These are phyloP conservation scores for Neoniphon sammara DNA, from an alignment of 2,797 vertebrate genomes.

Conservation along the genomic window DNA sequence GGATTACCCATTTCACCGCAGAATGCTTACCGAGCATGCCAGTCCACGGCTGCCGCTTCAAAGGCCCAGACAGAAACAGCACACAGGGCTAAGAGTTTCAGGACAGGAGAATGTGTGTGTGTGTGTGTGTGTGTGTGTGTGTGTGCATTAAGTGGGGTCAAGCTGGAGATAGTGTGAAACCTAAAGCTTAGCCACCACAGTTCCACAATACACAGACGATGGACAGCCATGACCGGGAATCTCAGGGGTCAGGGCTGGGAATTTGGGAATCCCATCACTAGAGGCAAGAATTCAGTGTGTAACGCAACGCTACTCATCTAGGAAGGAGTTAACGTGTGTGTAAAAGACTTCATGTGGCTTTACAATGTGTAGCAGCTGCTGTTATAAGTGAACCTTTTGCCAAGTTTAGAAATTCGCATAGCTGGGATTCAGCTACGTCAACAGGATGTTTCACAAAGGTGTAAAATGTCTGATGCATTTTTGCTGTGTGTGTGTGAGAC, in stretches of 20 bases:
- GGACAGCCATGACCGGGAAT: slow-evolving; percentile 69
- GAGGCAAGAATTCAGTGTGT: slow-evolving; percentile 64
- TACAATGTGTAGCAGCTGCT: slow-evolving; percentile 71
- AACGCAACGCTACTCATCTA: slow-evolving; percentile 42
- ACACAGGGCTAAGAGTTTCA: slow-evolving; percentile 33
- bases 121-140: background rate
- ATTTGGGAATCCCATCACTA: slow-evolving; percentile 69
- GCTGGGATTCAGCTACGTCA: slow-evolving; percentile 54
- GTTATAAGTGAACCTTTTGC: slow-evolving; percentile 59
- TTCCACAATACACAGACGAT: slow-evolving; percentile 56
- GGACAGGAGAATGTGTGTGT: slow-evolving; percentile 39
- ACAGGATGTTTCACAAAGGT: slow-evolving; percentile 61
- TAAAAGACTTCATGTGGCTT: slow-evolving; percentile 55
- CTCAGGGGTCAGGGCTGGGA: slow-evolving; percentile 67
- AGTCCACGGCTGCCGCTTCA: slow-evolving; percentile 50
- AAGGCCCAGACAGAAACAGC: slow-evolving; percentile 57
- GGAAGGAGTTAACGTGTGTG: slow-evolving; percentile 62
- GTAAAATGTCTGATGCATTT: slow-evolving; percentile 18
- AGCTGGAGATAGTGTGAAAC: slow-evolving; percentile 65
- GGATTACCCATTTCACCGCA: slow-evolving; percentile 60
- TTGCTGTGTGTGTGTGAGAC: background rate
- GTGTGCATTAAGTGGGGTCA: background rate
- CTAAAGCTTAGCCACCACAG: slow-evolving; percentile 55
- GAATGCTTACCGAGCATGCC: slow-evolving; percentile 48
- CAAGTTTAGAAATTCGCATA: slow-evolving; percentile 70